Evolutionary conservation across 2,888 invertebrate species (phyloP), one percentile per base, ranked within the genome.

Genomic region (Ichneumoninae sp.): DNA sequence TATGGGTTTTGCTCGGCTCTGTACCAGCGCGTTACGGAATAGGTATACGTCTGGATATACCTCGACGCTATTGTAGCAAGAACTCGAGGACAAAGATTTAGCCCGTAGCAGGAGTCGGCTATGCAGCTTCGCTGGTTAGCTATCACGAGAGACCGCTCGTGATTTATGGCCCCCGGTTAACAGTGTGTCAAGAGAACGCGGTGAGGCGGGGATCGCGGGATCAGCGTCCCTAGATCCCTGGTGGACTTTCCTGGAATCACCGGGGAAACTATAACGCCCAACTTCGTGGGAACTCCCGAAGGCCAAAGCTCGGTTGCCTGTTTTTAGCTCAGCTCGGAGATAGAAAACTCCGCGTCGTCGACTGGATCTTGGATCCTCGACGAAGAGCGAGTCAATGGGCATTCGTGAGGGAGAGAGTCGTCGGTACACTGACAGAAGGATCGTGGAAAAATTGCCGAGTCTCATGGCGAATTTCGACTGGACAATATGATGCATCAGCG

Each of bases 91-190:
- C 79, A 79, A 82, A 82, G 82, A 82, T 85, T 85, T 66, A 78
- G 71, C 65, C 75, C 52, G 44, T 66, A 73, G 54, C 65, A 4
- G 36, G 63, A 40, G 65, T 44, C 60, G 40, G 60, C 60, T 65
- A 65, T 71, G 73, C 77, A 81, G 69, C 81, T 74, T 69, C 52
- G 81, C 73, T 52, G 76, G 83, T 77, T 83, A 76, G 80, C 76
- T 76, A 76, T 76, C 75, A 63, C 70, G 57, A 30, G 77, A 77
- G 82, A 77, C 68, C 69, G 65, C 75, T 57, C 22, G 81, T 87
- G 85, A 87, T 87, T 87, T 87, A 87, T 87, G 76, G 81, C 75
- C 81, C 57, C 44, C 66, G 80, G 80, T 83, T 85, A 85, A 83
- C 83, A 79, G 75, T 87, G 86, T 86, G 85, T 80, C 80, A 84